Conservation (phyloP, 2,113 vertebrate genomes). For the Smithornis capensis region DNA sequence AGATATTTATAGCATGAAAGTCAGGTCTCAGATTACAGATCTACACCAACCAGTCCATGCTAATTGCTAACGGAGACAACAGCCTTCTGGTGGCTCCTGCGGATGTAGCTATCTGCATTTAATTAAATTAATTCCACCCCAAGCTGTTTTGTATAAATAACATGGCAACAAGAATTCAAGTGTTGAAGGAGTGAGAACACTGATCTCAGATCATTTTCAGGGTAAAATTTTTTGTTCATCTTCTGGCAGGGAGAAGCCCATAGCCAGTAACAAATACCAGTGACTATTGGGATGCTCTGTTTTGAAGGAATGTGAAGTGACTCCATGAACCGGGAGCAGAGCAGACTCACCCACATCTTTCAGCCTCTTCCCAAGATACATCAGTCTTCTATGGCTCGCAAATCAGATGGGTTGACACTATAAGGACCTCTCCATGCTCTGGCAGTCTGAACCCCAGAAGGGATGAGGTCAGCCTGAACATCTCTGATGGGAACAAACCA, state of each 20-base stretch:
- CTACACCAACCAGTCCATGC: neutral
- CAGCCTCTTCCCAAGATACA: neutral
- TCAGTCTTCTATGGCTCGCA: neutral
- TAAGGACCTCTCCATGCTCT: neutral
- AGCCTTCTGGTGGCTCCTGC: neutral
- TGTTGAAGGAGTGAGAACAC: neutral
- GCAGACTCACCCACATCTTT: neutral
- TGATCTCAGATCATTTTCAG: neutral
- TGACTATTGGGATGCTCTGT: neutral
- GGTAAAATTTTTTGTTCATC: neutral
- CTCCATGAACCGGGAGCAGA: neutral
- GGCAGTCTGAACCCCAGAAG: neutral
- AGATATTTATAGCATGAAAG: neutral
- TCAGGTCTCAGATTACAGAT: neutral
- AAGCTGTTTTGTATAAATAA: neutral
- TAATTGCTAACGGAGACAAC: neutral
- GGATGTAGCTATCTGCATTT: neutral
- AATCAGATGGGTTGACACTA: neutral
- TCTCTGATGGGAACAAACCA: neutral
- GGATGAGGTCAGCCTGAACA: neutral
- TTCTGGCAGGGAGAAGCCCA: neutral
- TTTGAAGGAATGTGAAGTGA: neutral
- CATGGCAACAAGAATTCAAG: neutral
- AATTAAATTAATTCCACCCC: neutral
- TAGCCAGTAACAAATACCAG: neutral